Percentiles rank a stretch among this genome's conserved stretches.
phyloP scores from a whole-genome alignment of 2,113 vertebrate genomes.

The Symphodus melops region DNA sequence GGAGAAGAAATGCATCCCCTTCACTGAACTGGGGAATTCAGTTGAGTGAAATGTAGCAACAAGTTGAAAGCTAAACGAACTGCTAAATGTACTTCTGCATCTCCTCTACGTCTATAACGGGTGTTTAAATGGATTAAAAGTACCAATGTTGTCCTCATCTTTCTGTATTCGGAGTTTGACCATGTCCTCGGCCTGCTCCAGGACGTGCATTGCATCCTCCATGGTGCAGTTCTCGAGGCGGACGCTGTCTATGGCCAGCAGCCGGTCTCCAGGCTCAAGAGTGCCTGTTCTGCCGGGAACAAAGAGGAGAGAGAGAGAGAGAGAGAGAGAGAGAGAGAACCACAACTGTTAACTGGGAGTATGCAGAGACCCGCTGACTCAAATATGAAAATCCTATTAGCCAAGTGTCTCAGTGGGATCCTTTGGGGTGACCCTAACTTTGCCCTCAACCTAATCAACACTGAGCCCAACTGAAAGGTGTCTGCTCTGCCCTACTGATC shows the following conservation, averaged over 20 bases:
- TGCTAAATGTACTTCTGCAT: too few species aligned
- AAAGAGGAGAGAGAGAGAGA: constrained; percentile 26
- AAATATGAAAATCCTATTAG: constrained; percentile 67
- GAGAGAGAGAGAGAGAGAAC: constrained; percentile 19
- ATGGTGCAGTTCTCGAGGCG: constrained; percentile 94
- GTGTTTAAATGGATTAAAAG: background rate
- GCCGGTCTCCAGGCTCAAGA: constrained; percentile 94
- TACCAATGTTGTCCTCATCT: constrained; percentile 98
- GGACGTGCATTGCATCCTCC: constrained; percentile 95
- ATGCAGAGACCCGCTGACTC: constrained; percentile 44
- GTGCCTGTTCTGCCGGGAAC: constrained; percentile 90
- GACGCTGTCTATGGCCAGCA: constrained; percentile 96
- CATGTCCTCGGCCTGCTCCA: constrained; percentile 96
- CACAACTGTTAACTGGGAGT: constrained; percentile 40
- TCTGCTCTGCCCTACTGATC: constrained; percentile 66
- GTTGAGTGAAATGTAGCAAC: too few species aligned
- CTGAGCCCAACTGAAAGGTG: constrained; percentile 57
- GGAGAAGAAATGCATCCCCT: too few species aligned
- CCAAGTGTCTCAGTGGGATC: constrained; percentile 38
- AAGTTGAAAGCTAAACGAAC: too few species aligned
- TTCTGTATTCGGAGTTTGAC: constrained; percentile 97
- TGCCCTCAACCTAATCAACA: constrained; percentile 61
- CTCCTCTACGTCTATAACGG: too few species aligned
- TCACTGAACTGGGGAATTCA: too few species aligned
- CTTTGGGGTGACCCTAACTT: constrained; percentile 64